Evolutionary conservation across 2,797 vertebrate species (phyloP).

Genomic region (Coluber constrictor): DNA sequence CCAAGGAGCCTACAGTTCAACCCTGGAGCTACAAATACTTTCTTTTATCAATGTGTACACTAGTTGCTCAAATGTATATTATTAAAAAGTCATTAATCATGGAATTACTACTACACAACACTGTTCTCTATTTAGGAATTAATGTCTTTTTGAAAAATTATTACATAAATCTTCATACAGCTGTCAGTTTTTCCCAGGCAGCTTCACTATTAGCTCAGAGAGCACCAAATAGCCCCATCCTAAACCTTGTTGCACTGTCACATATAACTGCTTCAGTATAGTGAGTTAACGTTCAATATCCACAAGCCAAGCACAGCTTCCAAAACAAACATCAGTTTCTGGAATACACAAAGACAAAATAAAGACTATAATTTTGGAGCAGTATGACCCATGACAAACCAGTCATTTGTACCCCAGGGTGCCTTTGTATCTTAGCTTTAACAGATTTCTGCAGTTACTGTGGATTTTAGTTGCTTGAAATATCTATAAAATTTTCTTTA

Average conservation of each 20-base stretch:
- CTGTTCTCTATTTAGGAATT: not conserved
- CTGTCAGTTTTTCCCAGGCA: not conserved
- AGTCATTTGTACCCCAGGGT: not conserved
- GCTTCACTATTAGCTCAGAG: not conserved
- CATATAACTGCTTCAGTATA: not conserved
- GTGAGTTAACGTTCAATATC: not conserved
- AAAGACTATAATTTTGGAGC: not conserved
- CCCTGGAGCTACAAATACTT: not conserved
- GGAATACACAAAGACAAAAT: not conserved
- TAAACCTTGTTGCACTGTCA: not conserved
- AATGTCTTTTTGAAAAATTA: not conserved
- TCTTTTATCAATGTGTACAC: not conserved
- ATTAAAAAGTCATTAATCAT: slow-evolving; percentile 14
- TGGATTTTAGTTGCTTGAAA: not conserved
- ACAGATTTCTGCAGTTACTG: not conserved
- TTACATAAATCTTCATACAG: not conserved
- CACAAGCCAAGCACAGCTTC: not conserved
- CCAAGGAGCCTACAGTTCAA: not conserved
- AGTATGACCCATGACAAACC: not conserved
- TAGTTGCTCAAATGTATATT: slow-evolving; percentile 21
- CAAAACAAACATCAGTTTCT: not conserved
- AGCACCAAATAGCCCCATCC: not conserved
- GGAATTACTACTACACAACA: not conserved
- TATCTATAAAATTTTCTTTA: not conserved
- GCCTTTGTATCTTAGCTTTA: not conserved